Evolutionary conservation across 2,113 vertebrate species (phyloP).

Genomic region (Tachysurus fulvidraco): DNA sequence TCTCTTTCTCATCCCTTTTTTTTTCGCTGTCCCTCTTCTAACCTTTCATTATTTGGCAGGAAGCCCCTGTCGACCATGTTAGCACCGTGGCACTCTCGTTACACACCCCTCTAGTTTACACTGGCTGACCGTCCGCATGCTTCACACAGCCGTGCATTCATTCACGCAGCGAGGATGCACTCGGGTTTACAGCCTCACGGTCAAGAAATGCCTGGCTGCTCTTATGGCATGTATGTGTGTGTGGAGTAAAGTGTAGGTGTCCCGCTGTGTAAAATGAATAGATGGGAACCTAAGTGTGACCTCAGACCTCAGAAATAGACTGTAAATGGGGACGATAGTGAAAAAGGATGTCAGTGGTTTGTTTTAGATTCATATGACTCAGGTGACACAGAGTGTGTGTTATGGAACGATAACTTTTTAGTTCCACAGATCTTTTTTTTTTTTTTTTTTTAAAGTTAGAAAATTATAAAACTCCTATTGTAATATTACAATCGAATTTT

Average conservation of each 20-base stretch:
- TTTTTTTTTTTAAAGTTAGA: not conserved
- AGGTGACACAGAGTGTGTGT: constrained; percentile 59
- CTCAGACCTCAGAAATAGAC: constrained; percentile 26
- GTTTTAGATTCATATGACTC: constrained; percentile 18
- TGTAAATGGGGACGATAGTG: constrained; percentile 30
- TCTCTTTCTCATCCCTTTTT: constrained; percentile 6
- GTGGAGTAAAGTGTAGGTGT: constrained; percentile 4
- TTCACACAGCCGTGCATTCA: constrained; percentile 5
- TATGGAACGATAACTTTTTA: constrained; percentile 76
- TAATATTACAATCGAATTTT: constrained; percentile 40
- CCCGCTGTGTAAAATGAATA: constrained; percentile 24
- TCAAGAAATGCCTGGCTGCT: constrained; percentile 22
- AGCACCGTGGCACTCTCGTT: not conserved
- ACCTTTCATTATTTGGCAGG: constrained; percentile 7
- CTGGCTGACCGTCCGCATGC: constrained; percentile 1
- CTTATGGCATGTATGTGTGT: not conserved
- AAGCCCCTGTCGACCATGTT: constrained; percentile 2
- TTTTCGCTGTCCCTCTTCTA: constrained; percentile 1
- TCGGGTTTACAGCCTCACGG: not conserved
- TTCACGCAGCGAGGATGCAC: constrained; percentile 8
- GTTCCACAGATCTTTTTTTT: constrained; percentile 68
- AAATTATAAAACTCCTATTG: too few species aligned
- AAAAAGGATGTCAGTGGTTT: constrained; percentile 29
- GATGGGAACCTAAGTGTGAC: constrained; percentile 21
- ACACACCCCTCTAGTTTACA: not conserved